phyloP scores from a whole-genome alignment of 2,888 invertebrate species.

The Acanthosepion lycidas region DNA sequence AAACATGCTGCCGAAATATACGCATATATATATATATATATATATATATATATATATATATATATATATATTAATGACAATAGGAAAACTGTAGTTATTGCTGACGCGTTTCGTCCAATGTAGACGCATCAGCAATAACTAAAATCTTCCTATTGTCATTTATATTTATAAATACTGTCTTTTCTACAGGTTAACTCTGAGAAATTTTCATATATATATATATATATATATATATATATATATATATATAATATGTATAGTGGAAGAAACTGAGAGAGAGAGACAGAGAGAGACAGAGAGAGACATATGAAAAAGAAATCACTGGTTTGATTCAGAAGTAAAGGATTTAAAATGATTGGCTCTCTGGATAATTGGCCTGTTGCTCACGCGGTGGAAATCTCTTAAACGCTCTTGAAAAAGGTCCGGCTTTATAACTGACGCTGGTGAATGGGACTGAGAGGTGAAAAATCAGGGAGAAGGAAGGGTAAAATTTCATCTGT shows the following conservation, averaged over 20 bases:
- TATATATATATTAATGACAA: neutral
- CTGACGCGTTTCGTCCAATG: too few relatives aligned
- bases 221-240: slow-evolving; percentile 36
- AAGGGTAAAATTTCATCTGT: neutral
- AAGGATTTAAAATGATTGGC: neutral
- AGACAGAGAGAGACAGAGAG: neutral
- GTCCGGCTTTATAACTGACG: neutral
- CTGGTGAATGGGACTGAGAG: neutral
- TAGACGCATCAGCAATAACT: too few relatives aligned
- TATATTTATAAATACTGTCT: too few relatives aligned
- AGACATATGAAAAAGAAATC: neutral
- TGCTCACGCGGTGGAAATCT: neutral
- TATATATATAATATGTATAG: neutral
- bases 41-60: neutral
- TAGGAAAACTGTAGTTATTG: too few relatives aligned
- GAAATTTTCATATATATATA: too few relatives aligned
- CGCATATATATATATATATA: neutral
- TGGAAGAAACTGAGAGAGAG: neutral
- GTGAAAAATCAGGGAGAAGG: neutral
- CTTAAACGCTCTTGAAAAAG: neutral
- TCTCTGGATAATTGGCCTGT: neutral
- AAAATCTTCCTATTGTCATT: too few relatives aligned
- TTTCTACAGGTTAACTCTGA: too few relatives aligned
- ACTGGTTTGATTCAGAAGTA: neutral
- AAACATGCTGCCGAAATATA: neutral